phyloP scores from a whole-genome alignment of 2,797 vertebrate species.

The Octomys mimax region DNA sequence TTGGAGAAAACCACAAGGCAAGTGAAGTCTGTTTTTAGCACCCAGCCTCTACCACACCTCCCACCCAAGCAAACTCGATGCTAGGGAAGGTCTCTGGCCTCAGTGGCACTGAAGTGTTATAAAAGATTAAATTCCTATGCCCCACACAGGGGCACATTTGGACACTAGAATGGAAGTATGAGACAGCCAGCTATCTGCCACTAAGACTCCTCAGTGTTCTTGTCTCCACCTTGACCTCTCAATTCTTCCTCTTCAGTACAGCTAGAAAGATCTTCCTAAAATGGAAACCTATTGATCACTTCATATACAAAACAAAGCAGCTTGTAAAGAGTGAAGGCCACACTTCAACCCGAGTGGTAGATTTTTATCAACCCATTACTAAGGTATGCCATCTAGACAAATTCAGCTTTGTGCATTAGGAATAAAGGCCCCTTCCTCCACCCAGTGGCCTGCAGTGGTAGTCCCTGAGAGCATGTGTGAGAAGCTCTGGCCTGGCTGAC shows the following conservation, averaged over 20 bases:
- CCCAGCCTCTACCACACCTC: not conserved
- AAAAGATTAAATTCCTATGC: not conserved
- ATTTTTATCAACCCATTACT: too few species aligned
- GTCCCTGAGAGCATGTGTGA: not conserved
- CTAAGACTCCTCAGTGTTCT: not conserved
- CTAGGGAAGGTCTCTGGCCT: not conserved
- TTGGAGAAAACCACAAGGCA: not conserved
- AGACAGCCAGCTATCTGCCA: not conserved
- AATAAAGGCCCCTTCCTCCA: not conserved
- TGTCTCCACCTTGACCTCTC: not conserved
- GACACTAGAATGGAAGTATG: not conserved
- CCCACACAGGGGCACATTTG: not conserved
- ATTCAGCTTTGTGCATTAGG: not conserved
- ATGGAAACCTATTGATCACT: not conserved
- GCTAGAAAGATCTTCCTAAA: not conserved
- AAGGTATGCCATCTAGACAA: not conserved
- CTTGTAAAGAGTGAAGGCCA: not conserved
- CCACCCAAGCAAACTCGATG: not conserved
- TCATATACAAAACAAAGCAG: not conserved
- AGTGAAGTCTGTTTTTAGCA: not conserved
- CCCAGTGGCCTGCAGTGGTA: not conserved
- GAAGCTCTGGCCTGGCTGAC: not conserved
- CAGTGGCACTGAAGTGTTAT: not conserved
- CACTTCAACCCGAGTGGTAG: not conserved
- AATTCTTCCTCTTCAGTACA: not conserved